Evolutionary conservation across 1,140 invertebrate genomes (phyloP), one percentile per base, ranked within the genome.

Genomic region (Drosophila leontia): DNA sequence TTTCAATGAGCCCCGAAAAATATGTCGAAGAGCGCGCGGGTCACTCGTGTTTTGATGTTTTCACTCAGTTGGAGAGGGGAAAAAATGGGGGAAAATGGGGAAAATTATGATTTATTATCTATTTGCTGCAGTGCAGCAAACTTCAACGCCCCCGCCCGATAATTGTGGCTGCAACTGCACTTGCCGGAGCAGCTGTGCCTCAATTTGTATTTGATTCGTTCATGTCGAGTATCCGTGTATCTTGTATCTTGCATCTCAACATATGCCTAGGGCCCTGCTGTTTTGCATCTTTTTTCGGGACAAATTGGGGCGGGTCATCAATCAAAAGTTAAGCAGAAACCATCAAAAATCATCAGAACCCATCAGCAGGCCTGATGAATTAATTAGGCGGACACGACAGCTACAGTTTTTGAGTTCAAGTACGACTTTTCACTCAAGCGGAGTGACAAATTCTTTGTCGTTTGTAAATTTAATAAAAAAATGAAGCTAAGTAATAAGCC

Each of bases 251-350:
- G 19, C 8, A 56, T 19, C 41, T 47, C n/a, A 7, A 11, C 17
- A 48, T 68, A 37, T 55, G 51, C 23, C 23, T 37, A 15, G 34
- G 13, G 12, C 7, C 47, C 58, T 70, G 60, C 50, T 85, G 82
- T 70, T 87, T 86, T 87, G 78, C 82, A 82, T 86, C 53, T 56
- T 64, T 67, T 51, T 48, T 45, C 42, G 77, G 67, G 82, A 91
- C 88, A 91, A 91, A 91, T 91, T 91, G 62, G 84, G 74, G 70
- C 70, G 45, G 78, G 67, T 82, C 75, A 91, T 91, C 88, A 91
- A 91, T 91, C 83, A 91, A 84, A 78, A 78, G 72, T 87, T 68
- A 74, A 75, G 71, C 44, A 37, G 23, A 50, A 23, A 5, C 56
- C 48, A 68, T 39, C 34, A 55, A 29, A 51, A 51, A 1, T 9